Evolutionary conservation across 2,113 vertebrate genomes (phyloP).

Genomic region (Euleptes europaea): DNA sequence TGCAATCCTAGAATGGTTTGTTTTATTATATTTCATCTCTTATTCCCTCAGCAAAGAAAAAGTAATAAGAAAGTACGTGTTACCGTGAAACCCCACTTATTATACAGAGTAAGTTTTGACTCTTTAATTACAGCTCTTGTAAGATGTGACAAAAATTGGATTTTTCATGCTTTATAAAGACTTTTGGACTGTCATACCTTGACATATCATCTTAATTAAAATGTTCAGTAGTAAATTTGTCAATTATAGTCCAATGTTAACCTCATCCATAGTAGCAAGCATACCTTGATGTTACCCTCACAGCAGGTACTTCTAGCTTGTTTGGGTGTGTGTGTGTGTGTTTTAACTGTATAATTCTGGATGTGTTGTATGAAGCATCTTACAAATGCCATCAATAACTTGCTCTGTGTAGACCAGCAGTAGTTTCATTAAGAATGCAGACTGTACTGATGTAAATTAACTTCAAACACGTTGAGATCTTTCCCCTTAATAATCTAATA

Average conservation of each 20-base stretch:
- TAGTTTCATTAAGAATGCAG: neutral
- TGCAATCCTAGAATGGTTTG: neutral
- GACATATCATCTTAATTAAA: neutral
- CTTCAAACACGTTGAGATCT: neutral
- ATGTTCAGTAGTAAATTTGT: neutral
- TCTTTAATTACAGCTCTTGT: neutral
- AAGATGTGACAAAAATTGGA: neutral
- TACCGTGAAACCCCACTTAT: conserved; percentile 94
- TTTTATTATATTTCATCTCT: conserved; percentile 32
- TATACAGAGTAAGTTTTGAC: conserved; percentile 87
- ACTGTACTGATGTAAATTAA: neutral
- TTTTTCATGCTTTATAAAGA: neutral
- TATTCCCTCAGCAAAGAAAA: conserved; percentile 82
- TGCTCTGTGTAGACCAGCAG: neutral
- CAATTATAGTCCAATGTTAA: neutral
- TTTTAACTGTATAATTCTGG: neutral
- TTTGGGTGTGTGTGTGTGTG: too few species aligned
- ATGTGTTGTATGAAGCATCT: neutral
- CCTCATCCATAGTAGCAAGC: neutral
- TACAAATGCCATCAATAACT: neutral
- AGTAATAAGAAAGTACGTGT: conserved; percentile 94
- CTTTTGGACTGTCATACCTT: neutral
- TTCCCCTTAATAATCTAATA: neutral
- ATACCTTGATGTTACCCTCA: neutral
- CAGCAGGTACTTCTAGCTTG: neutral